A percentile compares a stretch with the other conserved stretches of the same genome.
Conservation (phyloP, 2,888 invertebrate genomes). For the Volucella inanis region DNA sequence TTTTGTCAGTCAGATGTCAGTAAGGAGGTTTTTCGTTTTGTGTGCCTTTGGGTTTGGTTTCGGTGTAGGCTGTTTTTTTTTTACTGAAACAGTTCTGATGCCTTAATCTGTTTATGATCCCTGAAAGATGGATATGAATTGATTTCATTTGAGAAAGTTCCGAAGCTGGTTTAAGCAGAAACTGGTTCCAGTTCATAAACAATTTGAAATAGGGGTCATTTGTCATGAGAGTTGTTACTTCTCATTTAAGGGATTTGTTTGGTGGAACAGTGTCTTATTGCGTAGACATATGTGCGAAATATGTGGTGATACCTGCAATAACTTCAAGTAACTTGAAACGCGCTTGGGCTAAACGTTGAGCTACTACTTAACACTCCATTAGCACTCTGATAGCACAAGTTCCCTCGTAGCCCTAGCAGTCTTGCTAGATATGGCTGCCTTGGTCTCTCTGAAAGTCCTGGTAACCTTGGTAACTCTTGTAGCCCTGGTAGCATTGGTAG, state of each 20-base stretch:
- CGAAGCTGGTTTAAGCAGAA: constrained; percentile 46
- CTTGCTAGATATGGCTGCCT: too few relatives aligned
- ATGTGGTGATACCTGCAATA: too few relatives aligned
- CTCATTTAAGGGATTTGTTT: not conserved
- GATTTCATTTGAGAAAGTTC: constrained; percentile 51
- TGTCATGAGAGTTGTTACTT: constrained; percentile 12
- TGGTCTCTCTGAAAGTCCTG: too few relatives aligned
- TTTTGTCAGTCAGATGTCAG: constrained; percentile 52
- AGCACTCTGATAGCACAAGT: too few relatives aligned
- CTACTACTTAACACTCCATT: too few relatives aligned
- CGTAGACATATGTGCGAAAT: too few relatives aligned
- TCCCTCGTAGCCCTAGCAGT: too few relatives aligned
- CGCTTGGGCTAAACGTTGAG: too few relatives aligned
- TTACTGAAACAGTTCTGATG: constrained; percentile 47
- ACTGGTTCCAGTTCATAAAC: constrained; percentile 30
- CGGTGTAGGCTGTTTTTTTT: constrained; percentile 23
- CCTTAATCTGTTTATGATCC: constrained; percentile 74
- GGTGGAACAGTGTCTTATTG: too few relatives aligned
- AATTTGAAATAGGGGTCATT: constrained; percentile 35
- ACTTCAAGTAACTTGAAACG: too few relatives aligned
- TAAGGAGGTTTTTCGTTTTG: constrained; percentile 44
- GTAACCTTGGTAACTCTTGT: too few relatives aligned
- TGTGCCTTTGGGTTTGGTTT: constrained; percentile 45
- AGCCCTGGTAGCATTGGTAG: too few relatives aligned
- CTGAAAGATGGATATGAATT: constrained; percentile 66